Evolutionary conservation across 2,797 vertebrate species (phyloP).

Genomic region (Sardinella longiceps): DNA sequence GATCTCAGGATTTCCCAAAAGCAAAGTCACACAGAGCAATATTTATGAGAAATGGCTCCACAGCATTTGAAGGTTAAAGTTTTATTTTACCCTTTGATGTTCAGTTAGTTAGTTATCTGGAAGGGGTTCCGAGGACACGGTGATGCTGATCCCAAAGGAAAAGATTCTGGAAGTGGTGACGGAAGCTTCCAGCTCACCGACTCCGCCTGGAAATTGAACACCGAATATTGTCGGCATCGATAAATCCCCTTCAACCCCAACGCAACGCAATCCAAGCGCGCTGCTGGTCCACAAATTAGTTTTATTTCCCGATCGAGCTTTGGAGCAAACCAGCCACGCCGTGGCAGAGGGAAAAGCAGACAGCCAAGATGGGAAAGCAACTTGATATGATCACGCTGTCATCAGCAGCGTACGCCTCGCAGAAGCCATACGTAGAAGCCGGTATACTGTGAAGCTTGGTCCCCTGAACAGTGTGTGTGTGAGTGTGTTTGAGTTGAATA

Average conservation of each 20-base stretch:
- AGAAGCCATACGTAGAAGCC: constrained; percentile 53
- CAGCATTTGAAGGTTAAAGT: not conserved
- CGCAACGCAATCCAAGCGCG: not conserved
- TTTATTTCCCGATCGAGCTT: not conserved
- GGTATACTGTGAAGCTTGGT: constrained; percentile 54
- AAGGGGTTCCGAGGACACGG: not conserved
- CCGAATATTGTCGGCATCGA: constrained; percentile 17
- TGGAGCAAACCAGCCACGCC: constrained; percentile 6
- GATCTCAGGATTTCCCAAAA: not conserved
- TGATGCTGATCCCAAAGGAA: constrained; percentile 15
- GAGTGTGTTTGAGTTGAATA: not conserved
- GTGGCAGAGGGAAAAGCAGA: constrained; percentile 24
- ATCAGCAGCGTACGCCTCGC: constrained; percentile 51
- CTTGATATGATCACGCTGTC: constrained; percentile 57
- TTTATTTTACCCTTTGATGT: not conserved
- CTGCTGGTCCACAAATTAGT: constrained; percentile 11
- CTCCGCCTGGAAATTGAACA: constrained; percentile 8
- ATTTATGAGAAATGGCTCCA: not conserved
- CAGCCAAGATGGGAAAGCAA: constrained; percentile 27
- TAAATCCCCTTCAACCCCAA: not conserved
- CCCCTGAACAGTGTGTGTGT: not conserved
- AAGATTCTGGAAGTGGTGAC: constrained; percentile 14
- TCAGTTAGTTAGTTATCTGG: not conserved
- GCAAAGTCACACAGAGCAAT: not conserved
- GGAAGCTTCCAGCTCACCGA: not conserved